These are phyloP conservation scores for Lydus trimaculatus DNA, from an alignment of 2,888 invertebrate genomes.

Conservation along the genomic window DNA sequence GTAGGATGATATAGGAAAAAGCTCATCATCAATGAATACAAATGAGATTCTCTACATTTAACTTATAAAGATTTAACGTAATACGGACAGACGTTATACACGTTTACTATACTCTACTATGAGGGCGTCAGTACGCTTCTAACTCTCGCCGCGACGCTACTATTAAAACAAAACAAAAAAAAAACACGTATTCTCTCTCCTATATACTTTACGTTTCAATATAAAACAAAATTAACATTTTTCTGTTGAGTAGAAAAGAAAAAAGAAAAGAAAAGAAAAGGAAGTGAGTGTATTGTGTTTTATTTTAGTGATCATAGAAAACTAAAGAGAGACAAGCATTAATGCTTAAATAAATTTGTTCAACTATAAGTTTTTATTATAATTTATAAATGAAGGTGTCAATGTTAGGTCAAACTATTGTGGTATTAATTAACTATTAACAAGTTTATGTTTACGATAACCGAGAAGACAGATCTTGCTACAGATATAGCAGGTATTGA, in stretches of 20 bases:
- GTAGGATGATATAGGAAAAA: background rate
- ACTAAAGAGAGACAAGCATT: too few relatives aligned
- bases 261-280: too few relatives aligned
- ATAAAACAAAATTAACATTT: too few relatives aligned
- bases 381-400: background rate
- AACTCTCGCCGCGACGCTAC: constrained; percentile 31
- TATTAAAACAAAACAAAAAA: background rate
- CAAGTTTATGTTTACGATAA: background rate
- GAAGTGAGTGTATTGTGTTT: too few relatives aligned
- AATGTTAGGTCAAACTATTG: background rate
- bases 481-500: background rate
- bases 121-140: constrained; percentile 33
- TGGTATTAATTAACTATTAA: background rate
- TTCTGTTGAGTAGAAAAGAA: too few relatives aligned
- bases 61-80: constrained; percentile 26
- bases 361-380: too few relatives aligned
- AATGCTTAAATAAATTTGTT: too few relatives aligned
- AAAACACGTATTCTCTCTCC: too few relatives aligned
- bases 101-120: constrained; percentile 13
- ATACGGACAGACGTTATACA: constrained; percentile 28
- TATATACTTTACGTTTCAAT: too few relatives aligned
- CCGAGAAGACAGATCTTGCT: background rate
- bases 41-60: constrained; percentile 33
- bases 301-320: too few relatives aligned
- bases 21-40: constrained; percentile 30